These are phyloP conservation scores for Metallyticus violacea DNA, from an alignment of 2,888 invertebrate species.

Conservation along the genomic window DNA sequence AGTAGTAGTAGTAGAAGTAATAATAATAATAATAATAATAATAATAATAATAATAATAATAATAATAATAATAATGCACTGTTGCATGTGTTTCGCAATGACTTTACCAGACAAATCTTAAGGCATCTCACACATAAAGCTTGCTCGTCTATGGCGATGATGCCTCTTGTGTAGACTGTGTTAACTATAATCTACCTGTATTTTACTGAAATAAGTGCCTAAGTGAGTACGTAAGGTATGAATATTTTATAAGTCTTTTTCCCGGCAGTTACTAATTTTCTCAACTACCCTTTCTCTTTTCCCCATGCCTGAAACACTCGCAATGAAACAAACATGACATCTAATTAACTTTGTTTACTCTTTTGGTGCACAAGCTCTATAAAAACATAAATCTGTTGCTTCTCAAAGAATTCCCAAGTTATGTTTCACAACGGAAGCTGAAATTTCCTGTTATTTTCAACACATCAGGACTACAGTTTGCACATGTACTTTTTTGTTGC, in stretches of 20 bases:
- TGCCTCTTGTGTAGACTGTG: too few species aligned
- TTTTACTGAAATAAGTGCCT: too few species aligned
- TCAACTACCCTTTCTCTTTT: neutral
- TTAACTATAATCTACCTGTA: too few species aligned
- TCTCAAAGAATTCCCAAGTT: neutral
- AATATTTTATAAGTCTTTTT: neutral
- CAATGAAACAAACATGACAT: neutral
- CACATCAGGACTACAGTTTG: neutral
- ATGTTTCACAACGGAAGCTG: neutral
- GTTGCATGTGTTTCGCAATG: too few species aligned
- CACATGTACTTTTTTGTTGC: too few species aligned
- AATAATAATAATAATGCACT: too few species aligned
- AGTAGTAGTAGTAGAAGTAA: too few species aligned
- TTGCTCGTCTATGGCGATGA: too few species aligned
- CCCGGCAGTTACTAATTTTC: neutral
- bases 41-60: too few species aligned
- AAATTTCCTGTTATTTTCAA: neutral
- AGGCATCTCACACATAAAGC: too few species aligned
- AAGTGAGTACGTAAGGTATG: neutral
- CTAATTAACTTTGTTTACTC: neutral
- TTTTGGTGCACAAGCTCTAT: neutral
- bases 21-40: too few species aligned
- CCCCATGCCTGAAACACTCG: neutral
- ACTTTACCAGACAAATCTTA: too few species aligned
- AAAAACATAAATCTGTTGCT: neutral